Evolutionary conservation across 2,113 vertebrate species (phyloP), one percentile per base, ranked within the genome.

Genomic region (Calyptommatus sinebrachiatus): DNA sequence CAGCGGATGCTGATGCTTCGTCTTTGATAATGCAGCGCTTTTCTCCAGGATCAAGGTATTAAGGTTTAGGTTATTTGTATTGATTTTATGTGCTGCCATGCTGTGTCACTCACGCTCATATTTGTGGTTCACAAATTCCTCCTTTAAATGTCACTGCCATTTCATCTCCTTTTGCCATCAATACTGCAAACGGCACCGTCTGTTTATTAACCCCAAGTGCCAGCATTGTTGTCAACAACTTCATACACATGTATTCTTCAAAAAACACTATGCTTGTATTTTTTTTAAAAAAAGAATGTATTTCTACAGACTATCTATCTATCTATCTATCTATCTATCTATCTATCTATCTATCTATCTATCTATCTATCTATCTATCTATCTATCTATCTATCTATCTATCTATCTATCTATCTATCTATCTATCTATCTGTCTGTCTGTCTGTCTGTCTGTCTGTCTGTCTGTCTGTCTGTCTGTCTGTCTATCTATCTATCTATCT

Each of bases 41-140:
- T 97, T 97, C 96, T 94, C 93, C 89, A 48, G 95, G 98, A 98
- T 99, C 97, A 98, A 98, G 94, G 97, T 98, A 99, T 99, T 99
- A 99, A 97, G 97, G 97, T 97, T 97, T 97, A 95, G 95, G 97
- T 98, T 98, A 99, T 99, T 98, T 97, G 97, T 99, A 99, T 99
- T 99, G 98, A 99, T 99, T 97, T 98, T 97, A 93, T 97, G 97
- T 98, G 97, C 96, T 93, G 95, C 96, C 94, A 94, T 95, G 95
- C 96, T 91, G 93, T 89, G 88, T 96, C 93, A 94, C 96, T 96
- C 97, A 96, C 87, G 94, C 96, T 97, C 94, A 96, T 97, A 97
- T 99, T 97, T 97, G 96, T 97, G 97, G 96, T 96, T 97, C 97
- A 97, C 97, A 97, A 98, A 99, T 98, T 98, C 97, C 95, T 94